phyloP scores from a whole-genome alignment of 2,888 invertebrate genomes.

The Alentia gelatinosa region DNA sequence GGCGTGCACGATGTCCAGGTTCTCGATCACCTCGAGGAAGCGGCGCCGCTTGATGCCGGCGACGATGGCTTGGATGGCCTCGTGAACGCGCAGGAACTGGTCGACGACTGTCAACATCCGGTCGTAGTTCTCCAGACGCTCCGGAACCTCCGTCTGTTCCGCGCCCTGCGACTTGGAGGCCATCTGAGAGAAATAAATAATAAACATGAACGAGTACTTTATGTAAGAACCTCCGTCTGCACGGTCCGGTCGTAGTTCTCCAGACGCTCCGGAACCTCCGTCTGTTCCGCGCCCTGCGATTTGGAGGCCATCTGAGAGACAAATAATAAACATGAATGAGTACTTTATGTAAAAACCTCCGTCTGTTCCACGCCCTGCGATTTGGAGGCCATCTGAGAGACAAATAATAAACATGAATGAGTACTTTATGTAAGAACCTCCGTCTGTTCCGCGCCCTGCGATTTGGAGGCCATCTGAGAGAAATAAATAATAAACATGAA shows the following conservation, averaged over 20 bases:
- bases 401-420: too few relatives aligned
- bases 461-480: too few relatives aligned
- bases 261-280: slow-evolving; percentile 25
- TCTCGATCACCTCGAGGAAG: slow-evolving; percentile 57
- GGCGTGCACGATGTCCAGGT: slow-evolving; percentile 56
- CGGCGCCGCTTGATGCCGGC: slow-evolving; percentile 18
- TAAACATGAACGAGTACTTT: too few relatives aligned
- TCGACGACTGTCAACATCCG: slow-evolving; percentile 58
- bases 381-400: neutral
- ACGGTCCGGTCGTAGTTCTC: slow-evolving; percentile 58
- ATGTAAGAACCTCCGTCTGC: slow-evolving; percentile 46
- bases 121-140: slow-evolving; percentile 56
- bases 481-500: too few relatives aligned
- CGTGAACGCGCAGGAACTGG: slow-evolving; percentile 57
- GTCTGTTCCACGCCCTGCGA: neutral
- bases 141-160: slow-evolving; percentile 30
- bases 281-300: neutral
- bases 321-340: slow-evolving; percentile 59
- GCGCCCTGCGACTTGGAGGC: neutral
- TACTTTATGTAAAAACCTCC: slow-evolving; percentile 32
- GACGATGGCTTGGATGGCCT: slow-evolving; percentile 53
- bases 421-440: too few relatives aligned
- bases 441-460: too few relatives aligned
- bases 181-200: neutral
- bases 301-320: neutral